Conservation (phyloP, 2,888 invertebrate genomes). For the Tridacna crocea region DNA sequence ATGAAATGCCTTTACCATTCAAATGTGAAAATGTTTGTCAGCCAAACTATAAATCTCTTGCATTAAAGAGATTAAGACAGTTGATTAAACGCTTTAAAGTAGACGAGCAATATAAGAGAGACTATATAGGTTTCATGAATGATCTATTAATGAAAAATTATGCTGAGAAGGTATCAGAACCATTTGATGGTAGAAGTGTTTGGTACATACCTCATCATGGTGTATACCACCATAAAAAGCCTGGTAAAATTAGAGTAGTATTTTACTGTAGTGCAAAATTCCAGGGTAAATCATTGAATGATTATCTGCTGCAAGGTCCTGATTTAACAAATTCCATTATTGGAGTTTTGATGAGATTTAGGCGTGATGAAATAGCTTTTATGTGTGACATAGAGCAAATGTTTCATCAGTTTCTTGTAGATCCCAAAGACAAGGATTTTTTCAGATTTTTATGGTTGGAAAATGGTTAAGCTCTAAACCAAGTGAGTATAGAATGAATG, state of each 20-base stretch:
- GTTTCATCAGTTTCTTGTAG: constrained; percentile 53
- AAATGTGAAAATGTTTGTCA: not conserved
- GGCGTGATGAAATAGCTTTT: constrained; percentile 41
- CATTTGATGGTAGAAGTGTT: not conserved
- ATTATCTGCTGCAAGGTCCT: constrained; percentile 54
- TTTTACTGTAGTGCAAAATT: constrained; percentile 55
- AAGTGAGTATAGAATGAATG: constrained; percentile 54
- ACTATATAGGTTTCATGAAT: constrained; percentile 20
- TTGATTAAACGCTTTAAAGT: too few relatives aligned
- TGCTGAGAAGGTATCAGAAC: constrained; percentile 31
- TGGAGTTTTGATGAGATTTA: constrained; percentile 57
- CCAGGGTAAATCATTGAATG: constrained; percentile 37
- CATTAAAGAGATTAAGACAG: not conserved
- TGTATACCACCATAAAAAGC: constrained; percentile 34
- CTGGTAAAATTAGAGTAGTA: constrained; percentile 44
- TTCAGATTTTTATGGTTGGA: constrained; percentile 57
- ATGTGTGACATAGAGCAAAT: constrained; percentile 59
- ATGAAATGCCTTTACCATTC: constrained; percentile 24
- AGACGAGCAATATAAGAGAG: constrained; percentile 2
- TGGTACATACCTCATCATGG: constrained; percentile 54
- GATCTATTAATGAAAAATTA: constrained; percentile 9
- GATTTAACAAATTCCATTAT: constrained; percentile 53
- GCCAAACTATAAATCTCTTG: constrained; percentile 13
- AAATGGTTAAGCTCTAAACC: constrained; percentile 24
- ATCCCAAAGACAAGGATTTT: constrained; percentile 35